Percentiles rank a stretch among this genome's conserved stretches.
Conservation (phyloP, 2,888 invertebrate genomes). For the Oegoconia quadripuncta region DNA sequence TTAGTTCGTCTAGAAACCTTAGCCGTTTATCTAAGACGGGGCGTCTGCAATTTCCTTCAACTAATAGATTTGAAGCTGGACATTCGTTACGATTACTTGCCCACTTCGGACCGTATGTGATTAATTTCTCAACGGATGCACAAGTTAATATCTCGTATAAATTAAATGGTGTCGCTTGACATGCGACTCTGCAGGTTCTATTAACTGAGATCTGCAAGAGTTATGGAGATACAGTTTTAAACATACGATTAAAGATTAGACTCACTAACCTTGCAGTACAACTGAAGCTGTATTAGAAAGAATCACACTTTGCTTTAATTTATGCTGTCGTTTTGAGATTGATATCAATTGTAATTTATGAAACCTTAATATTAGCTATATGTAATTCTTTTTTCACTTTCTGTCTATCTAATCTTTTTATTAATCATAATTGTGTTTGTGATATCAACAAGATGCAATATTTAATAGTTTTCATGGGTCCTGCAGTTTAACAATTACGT, state of each 20-base stretch:
- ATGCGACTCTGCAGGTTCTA: constrained; percentile 7
- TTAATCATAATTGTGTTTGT: too few relatives aligned
- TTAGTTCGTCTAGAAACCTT: constrained; percentile 31
- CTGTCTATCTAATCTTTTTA: too few relatives aligned
- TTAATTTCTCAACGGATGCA: constrained; percentile 54
- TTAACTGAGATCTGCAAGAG: background rate
- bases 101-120: constrained; percentile 40
- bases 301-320: too few relatives aligned
- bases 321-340: too few relatives aligned
- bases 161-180: constrained; percentile 30
- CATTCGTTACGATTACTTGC: constrained; percentile 47
- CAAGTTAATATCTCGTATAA: constrained; percentile 39
- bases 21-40: constrained; percentile 65
- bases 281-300: too few relatives aligned
- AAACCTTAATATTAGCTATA: too few relatives aligned
- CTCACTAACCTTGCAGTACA: too few relatives aligned
- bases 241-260: too few relatives aligned
- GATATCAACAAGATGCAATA: too few relatives aligned
- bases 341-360: too few relatives aligned
- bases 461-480: too few relatives aligned
- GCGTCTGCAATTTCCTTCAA: constrained; percentile 68
- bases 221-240: background rate
- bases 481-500: background rate
- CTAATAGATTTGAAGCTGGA: constrained; percentile 63
- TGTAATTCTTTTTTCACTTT: too few relatives aligned